These are phyloP conservation scores for Apostichopus parvimensis DNA, from an alignment of 35 echinoderm and acorn worm genomes.

Conservation along the genomic window DNA sequence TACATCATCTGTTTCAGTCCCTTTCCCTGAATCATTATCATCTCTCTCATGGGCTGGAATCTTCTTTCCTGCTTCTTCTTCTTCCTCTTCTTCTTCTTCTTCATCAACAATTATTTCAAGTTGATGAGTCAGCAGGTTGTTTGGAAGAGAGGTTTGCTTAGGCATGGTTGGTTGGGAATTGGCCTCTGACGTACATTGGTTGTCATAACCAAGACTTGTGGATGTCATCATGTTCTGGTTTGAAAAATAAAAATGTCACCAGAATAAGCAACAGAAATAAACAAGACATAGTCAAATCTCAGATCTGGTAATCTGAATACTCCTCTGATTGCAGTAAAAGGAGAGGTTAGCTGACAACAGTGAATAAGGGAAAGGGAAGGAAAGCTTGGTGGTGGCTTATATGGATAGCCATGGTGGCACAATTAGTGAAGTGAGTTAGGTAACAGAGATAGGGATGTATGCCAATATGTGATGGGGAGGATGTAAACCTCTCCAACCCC, in stretches of 20 bases:
- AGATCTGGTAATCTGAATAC: no score
- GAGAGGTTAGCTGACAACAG: no score
- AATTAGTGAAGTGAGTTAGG: no score
- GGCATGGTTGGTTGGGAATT: not conserved
- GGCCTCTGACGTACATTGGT: not conserved
- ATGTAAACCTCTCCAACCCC: no score
- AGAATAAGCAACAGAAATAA: no score
- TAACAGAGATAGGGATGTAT: no score
- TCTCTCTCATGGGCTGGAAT: not conserved
- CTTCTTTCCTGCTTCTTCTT: not conserved
- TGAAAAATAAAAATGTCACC: not conserved
- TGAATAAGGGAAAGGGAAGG: no score
- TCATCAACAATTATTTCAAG: not conserved
- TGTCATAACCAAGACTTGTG: constrained; percentile 24
- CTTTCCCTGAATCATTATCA: not conserved
- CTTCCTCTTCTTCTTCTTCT: not conserved
- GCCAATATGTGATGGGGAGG: no score
- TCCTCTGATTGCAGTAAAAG: no score
- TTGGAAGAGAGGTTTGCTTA: constrained; percentile 3
- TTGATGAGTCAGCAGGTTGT: not conserved
- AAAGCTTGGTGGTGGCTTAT: no score
- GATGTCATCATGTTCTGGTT: constrained; percentile 30
- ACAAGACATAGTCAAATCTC: no score
- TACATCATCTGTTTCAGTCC: not conserved
- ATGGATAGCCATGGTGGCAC: no score